Percentiles rank a stretch among this genome's conserved stretches.
phyloP scores from a whole-genome alignment of 2,113 vertebrate genomes.

The Campylomormyrus tamandua region DNA sequence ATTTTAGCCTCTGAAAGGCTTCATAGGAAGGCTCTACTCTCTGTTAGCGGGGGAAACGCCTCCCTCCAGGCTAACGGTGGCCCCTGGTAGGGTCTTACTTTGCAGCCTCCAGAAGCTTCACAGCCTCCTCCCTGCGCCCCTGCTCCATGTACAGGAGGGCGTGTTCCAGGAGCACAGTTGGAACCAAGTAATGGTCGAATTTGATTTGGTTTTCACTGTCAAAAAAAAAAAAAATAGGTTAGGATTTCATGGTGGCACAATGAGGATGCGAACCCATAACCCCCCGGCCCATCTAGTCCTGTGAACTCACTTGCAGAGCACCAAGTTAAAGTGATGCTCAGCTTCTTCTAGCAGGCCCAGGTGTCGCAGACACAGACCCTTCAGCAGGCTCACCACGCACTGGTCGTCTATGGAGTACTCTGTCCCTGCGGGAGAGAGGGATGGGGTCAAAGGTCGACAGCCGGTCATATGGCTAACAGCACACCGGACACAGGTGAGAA shows the following conservation, averaged over 20 bases:
- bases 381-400: slow-evolving; percentile 83
- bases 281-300: background rate
- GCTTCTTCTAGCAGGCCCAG: slow-evolving; percentile 77
- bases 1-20: background rate
- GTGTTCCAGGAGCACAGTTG: slow-evolving; percentile 86
- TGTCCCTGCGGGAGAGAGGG: slow-evolving; percentile 55
- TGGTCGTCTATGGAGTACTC: slow-evolving; percentile 82
- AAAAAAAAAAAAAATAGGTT: slow-evolving; percentile 25
- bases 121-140: slow-evolving; percentile 72
- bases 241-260: background rate
- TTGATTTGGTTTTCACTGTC: slow-evolving; percentile 88
- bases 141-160: slow-evolving; percentile 83
- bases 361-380: slow-evolving; percentile 89
- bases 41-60: background rate
- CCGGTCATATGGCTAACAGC: background rate
- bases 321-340: slow-evolving; percentile 82
- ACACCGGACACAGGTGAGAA: background rate
- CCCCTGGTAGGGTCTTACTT: slow-evolving; percentile 66
- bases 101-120: slow-evolving; percentile 80
- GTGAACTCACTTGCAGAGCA: slow-evolving; percentile 74
- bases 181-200: slow-evolving; percentile 91
- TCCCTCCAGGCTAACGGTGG: background rate
- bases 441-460: background rate
- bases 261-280: background rate
- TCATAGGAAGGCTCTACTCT: background rate